Evolutionary conservation across 2,888 invertebrate species (phyloP), one percentile per base, ranked within the genome.

Genomic region (Oscheius sp.): DNA sequence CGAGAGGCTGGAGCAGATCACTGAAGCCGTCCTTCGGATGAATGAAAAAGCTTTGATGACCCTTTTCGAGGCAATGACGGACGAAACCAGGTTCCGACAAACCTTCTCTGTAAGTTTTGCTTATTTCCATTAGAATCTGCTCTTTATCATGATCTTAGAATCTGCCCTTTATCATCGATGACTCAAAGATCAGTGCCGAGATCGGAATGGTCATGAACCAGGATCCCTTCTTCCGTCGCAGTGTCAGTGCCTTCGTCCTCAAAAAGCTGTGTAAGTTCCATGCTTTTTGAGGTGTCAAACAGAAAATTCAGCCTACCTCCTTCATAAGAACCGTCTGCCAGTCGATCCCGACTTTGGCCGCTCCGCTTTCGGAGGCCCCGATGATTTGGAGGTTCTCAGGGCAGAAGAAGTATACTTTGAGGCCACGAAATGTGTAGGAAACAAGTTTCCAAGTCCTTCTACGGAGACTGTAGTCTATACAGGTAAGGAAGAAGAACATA

Each of bases 121-220:
- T 42, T 0, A 3, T 42, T 42, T 42, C 3, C 9, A 10, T 35
- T 35, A 48, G 63, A 63, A 63, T 0, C 48, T 63, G 1, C 63
- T 50, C 5, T 48, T 42, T 48, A 47, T 63, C 50, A 21, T 60
- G 5, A 60, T 60, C 1, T 29, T 63, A 48, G 63, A 63, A 63
- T 0, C 48, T 63, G 1, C 63, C 63, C 5, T 48, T 42, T 48
- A 47, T 63, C 50, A 21, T 63, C 33, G 29, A 48, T 5, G 1
- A 48, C 2, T n/a, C 47, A 10, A 47, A 63, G 3, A 21, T 63
- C 1, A 9, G 9, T 5, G 29, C n/a, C 10, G 63, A 63, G 10
- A 7, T 21, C n/a, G 63, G 63, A 0, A 48, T 42, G 29, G 11
- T 47, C 29, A 21, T 63, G 11, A 7, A 48, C 33, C 63, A 50